Conservation (phyloP, 2,797 vertebrate genomes). For the Hirundo rustica region DNA sequence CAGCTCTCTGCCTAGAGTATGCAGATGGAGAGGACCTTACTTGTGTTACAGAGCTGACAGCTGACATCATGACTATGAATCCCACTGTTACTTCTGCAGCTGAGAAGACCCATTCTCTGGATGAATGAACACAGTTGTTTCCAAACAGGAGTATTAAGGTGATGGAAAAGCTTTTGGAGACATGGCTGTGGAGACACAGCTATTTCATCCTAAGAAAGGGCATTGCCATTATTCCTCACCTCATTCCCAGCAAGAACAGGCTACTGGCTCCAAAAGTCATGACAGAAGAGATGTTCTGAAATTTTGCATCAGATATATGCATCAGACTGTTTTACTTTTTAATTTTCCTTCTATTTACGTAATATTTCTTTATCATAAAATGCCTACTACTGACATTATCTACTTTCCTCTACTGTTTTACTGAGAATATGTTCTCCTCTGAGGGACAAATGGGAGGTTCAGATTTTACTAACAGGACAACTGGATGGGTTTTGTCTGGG, state of each 20-base stretch:
- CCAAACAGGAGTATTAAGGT: neutral
- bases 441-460: neutral
- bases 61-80: neutral
- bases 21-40: neutral
- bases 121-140: neutral
- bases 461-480: neutral
- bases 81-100: neutral
- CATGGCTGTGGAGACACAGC: neutral
- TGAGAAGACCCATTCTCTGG: neutral
- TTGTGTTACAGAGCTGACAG: neutral
- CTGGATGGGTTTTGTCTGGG: neutral
- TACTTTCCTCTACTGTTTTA: neutral
- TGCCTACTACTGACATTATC: neutral
- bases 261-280: neutral
- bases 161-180: neutral
- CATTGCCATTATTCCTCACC: neutral
- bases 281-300: neutral
- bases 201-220: neutral
- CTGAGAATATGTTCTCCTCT: neutral
- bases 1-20: neutral
- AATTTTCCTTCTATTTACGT: neutral
- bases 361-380: neutral
- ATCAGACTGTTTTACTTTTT: neutral
- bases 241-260: neutral
- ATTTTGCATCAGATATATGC: neutral